These are phyloP conservation scores for Siniperca knerii DNA, from an alignment of 2,113 vertebrate genomes.

Conservation along the genomic window DNA sequence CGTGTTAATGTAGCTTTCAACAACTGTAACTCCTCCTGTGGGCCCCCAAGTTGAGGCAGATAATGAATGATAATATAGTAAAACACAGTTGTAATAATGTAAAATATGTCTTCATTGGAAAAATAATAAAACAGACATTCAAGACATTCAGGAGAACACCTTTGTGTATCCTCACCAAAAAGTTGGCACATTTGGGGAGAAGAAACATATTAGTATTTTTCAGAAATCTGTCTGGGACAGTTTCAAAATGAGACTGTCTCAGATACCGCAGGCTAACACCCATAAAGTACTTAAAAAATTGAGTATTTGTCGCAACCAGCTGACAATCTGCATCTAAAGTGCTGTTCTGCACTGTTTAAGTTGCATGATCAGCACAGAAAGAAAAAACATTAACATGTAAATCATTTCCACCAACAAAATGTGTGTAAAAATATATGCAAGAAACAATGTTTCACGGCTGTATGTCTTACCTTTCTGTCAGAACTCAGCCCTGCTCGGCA, in stretches of 20 bases:
- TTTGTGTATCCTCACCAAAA: background rate
- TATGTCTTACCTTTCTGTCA: slow-evolving; percentile 62
- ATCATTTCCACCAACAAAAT: background rate
- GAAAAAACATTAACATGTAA: background rate
- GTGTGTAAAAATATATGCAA: background rate
- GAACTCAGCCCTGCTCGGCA: background rate
- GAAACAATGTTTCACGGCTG: background rate
- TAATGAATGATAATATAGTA: too few relatives aligned
- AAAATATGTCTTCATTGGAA: too few relatives aligned
- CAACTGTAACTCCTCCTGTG: too few relatives aligned
- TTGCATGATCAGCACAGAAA: background rate
- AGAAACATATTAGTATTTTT: background rate
- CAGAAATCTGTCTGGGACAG: too few relatives aligned
- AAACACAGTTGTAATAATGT: too few relatives aligned
- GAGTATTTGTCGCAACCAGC: background rate
- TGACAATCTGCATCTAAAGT: background rate
- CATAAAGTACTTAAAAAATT: background rate
- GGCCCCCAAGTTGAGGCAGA: too few relatives aligned
- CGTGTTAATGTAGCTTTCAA: too few relatives aligned
- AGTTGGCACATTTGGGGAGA: background rate
- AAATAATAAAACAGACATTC: background rate
- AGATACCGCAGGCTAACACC: background rate
- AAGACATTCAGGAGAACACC: background rate
- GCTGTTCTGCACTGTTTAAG: background rate
- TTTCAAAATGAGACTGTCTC: background rate